These are phyloP conservation scores for Stomatorhinus walkeri DNA, from an alignment of 2,797 vertebrate species.

Conservation along the genomic window DNA sequence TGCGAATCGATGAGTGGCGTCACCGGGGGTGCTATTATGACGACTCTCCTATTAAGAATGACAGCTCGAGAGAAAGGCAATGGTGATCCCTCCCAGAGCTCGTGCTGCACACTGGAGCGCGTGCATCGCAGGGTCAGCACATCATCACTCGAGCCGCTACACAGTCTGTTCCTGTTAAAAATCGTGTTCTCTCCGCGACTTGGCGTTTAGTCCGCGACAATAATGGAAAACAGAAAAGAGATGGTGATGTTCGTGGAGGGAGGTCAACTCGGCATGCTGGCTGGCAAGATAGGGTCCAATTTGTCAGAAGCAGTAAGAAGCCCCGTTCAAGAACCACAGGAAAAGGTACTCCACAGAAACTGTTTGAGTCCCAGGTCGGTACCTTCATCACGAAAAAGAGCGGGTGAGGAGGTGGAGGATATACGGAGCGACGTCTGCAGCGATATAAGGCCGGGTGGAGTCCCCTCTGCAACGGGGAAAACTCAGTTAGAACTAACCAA, in stretches of 20 bases:
- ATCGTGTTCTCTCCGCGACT: conserved; percentile 18
- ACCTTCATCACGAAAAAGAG: conserved; percentile 66
- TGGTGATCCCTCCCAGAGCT: conserved; percentile 97
- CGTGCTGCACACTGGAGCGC: conserved; percentile 73
- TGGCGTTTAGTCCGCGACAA: conserved; percentile 35
- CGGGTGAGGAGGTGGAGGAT: conserved; percentile 59
- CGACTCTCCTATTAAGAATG: conserved; percentile 89
- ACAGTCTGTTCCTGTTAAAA: conserved; percentile 27
- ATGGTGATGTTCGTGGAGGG: conserved; percentile 82
- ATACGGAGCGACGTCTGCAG: conserved; percentile 64
- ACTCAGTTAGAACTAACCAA: conserved; percentile 58
- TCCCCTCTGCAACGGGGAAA: conserved; percentile 56
- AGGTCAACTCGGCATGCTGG: conserved; percentile 65
- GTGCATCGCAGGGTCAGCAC: conserved; percentile 84
- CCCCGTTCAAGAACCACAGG: conserved; percentile 63
- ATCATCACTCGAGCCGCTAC: conserved; percentile 46
- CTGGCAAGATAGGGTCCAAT: conserved; percentile 71
- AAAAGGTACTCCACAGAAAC: conserved; percentile 70
- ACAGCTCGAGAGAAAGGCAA: conserved; percentile 91
- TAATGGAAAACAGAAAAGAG: conserved; percentile 89
- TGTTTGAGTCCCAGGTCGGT: conserved; percentile 70
- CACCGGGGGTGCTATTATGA: conserved; percentile 87
- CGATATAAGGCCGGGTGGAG: conserved; percentile 62
- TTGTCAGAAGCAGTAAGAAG: conserved; percentile 71
- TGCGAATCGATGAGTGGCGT: conserved; percentile 88